phyloP scores from a whole-genome alignment of 2,113 vertebrate genomes.

The Malurus cyaneus region DNA sequence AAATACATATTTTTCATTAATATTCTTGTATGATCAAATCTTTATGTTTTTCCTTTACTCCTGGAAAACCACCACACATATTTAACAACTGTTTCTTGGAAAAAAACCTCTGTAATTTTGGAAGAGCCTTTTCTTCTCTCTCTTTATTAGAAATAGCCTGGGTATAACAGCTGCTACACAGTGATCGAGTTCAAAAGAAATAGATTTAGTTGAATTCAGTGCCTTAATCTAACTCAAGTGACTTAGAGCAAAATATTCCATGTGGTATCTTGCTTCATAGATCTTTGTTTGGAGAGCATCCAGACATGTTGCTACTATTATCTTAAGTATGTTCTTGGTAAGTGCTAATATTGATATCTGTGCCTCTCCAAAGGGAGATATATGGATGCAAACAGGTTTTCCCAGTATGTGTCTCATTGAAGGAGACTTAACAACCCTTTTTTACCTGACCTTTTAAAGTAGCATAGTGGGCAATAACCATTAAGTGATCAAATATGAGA shows the following conservation, averaged over 20 bases:
- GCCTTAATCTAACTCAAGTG: not conserved
- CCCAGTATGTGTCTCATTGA: slow-evolving; percentile 43
- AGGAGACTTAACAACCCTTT: slow-evolving; percentile 56
- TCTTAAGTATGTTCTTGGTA: slow-evolving; percentile 31
- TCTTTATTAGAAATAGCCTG: not conserved
- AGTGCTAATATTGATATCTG: slow-evolving; percentile 41
- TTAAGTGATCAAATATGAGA: slow-evolving; percentile 76
- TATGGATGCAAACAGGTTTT: slow-evolving; percentile 26
- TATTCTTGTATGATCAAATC: not conserved
- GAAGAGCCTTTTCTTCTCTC: not conserved
- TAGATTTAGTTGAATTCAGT: not conserved
- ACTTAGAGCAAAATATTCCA: not conserved
- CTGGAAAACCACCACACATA: not conserved
- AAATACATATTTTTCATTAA: not conserved
- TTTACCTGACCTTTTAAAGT: slow-evolving; percentile 75
- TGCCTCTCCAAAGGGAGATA: slow-evolving; percentile 29
- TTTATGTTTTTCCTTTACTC: not conserved
- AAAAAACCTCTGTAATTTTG: not conserved
- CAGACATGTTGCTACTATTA: slow-evolving; percentile 44
- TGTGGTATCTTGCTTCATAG: not conserved
- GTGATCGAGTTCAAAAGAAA: not conserved
- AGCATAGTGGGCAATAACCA: slow-evolving; percentile 71
- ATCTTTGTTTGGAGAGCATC: slow-evolving; percentile 38
- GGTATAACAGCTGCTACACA: not conserved
- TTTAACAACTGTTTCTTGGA: not conserved